Conservation (phyloP, 2,888 invertebrate genomes). For the Hofmannophila pseudospretella region DNA sequence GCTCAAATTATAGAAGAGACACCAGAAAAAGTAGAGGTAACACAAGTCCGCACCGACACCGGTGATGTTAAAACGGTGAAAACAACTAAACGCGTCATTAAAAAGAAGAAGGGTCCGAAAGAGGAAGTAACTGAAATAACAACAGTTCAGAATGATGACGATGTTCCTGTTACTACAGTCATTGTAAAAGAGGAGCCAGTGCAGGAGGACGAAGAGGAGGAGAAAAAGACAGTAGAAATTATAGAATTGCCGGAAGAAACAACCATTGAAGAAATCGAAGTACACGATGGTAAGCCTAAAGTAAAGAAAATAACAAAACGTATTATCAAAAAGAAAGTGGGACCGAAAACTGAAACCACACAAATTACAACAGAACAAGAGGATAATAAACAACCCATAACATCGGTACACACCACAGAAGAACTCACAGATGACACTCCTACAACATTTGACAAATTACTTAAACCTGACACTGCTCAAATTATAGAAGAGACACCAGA, state of each 20-base stretch:
- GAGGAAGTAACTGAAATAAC: conserved; percentile 55
- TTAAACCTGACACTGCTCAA: conserved; percentile 21
- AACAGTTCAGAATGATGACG: conserved; percentile 51
- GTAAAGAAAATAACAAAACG: conserved; percentile 29
- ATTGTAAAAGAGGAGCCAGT: conserved; percentile 4
- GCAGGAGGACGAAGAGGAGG: too few species aligned
- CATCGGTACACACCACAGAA: conserved; percentile 34
- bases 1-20: conserved; percentile 36
- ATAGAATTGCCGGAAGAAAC: conserved; percentile 31
- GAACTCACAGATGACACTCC: conserved; percentile 29
- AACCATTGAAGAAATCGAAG: conserved; percentile 20
- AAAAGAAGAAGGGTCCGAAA: conserved; percentile 43
- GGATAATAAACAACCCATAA: conserved; percentile 32
- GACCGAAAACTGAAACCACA: conserved; percentile 29
- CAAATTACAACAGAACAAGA: conserved; percentile 32
- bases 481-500: conserved; percentile 33
- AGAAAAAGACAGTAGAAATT: too few species aligned
- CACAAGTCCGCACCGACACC: conserved; percentile 17
- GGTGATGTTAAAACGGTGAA: conserved; percentile 17
- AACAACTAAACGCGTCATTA: conserved; percentile 24
- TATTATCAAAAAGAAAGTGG: conserved; percentile 30
- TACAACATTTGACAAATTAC: conserved; percentile 16
- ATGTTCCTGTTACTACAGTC: conserved; percentile 33
- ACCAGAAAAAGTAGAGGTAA: conserved; percentile 15
- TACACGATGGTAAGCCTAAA: conserved; percentile 28